Evolutionary conservation across 2,797 vertebrate species (phyloP).

Genomic region (Gallinago stenura): DNA sequence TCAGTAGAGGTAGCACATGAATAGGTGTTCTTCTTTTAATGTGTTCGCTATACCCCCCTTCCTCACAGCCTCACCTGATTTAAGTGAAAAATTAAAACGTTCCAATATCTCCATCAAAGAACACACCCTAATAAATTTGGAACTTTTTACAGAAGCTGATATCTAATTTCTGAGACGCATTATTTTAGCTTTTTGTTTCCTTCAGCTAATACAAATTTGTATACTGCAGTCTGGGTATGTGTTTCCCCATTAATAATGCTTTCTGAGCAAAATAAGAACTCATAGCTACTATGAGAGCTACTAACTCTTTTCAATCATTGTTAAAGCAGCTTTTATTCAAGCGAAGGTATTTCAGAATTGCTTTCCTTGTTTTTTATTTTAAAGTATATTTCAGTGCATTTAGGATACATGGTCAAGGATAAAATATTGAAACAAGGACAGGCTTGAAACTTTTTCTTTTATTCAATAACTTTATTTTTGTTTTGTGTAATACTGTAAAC

Average conservation of each 20-base stretch:
- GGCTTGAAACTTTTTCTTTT: background rate
- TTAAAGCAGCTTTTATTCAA: background rate
- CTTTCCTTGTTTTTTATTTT: background rate
- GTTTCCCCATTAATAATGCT: background rate
- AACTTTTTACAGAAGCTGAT: background rate
- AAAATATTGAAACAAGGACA: background rate
- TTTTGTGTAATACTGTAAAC: background rate
- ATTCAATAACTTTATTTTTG: background rate
- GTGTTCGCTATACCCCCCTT: background rate
- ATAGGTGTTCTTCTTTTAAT: background rate
- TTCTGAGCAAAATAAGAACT: background rate
- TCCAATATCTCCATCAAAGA: background rate
- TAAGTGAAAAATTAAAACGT: background rate
- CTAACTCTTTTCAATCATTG: background rate
- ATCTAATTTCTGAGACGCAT: rapidly evolving
- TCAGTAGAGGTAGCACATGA: background rate
- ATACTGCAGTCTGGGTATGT: background rate
- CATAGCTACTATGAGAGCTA: background rate
- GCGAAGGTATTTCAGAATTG: background rate
- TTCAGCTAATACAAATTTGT: background rate
- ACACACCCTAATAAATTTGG: background rate
- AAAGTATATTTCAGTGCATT: background rate
- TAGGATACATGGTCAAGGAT: background rate
- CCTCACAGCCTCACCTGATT: background rate
- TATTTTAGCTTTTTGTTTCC: background rate